Evolutionary conservation across 1,140 invertebrate genomes (phyloP).

Genomic region (Cherax quadricarinatus): DNA sequence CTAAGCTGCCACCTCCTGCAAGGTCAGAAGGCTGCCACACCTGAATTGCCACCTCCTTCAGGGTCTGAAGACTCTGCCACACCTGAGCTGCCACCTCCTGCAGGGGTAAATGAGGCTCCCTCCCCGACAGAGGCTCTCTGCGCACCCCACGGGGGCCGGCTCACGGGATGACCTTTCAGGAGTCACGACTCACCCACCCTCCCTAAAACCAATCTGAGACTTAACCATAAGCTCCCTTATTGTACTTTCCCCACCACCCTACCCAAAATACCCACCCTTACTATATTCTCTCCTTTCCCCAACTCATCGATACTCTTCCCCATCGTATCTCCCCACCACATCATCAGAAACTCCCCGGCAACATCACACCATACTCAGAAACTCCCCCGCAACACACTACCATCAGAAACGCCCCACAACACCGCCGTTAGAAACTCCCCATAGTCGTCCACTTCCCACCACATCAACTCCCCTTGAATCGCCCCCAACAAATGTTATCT

Average conservation of each 20-base stretch:
- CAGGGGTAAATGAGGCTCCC: not conserved
- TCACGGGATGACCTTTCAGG: constrained; percentile 44
- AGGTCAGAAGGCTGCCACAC: not conserved
- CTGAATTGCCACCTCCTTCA: not conserved
- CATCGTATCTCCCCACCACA: not conserved
- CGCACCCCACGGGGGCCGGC: not conserved
- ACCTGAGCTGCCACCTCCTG: not conserved
- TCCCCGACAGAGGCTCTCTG: no score
- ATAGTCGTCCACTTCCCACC: not conserved
- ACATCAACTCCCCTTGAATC: not conserved
- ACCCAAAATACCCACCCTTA: not conserved
- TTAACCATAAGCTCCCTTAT: no score
- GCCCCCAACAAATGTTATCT: constrained; percentile 3
- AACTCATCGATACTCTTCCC: not conserved
- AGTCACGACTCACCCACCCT: constrained; percentile 39
- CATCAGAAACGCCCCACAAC: not conserved
- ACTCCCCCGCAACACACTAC: no score
- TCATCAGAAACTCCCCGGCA: not conserved
- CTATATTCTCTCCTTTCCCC: not conserved
- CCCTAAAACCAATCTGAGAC: constrained; percentile 15
- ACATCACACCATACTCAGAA: no score
- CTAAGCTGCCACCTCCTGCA: not conserved
- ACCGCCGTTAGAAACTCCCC: not conserved
- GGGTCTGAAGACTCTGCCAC: not conserved
- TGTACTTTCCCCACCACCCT: not conserved